Evolutionary conservation across 2,888 invertebrate genomes (phyloP), one percentile per base, ranked within the genome.

Genomic region (Orgyia antiqua): DNA sequence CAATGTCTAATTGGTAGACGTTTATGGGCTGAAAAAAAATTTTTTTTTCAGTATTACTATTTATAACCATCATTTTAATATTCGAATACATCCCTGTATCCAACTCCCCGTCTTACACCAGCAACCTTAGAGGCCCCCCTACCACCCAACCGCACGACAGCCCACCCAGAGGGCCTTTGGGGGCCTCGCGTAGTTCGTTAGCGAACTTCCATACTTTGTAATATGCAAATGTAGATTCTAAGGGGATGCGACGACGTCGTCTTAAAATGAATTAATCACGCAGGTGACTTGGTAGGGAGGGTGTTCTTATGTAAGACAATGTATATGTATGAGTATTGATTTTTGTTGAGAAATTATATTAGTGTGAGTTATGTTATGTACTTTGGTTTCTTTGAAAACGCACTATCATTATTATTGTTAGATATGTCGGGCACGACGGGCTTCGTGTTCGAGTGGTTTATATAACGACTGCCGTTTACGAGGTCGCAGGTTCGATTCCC

Each of bases 211-310:
- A 84, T 84, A 86, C 84, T 86, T 86, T 84, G 84, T 84, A 84
- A 84, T 84, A 86, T 86, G 84, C 83, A 83, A 86, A 86, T 86
- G 82, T 77, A 57, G 62, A 59, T 64, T 70, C 75, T 75, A 67
- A 70, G 71, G 75, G 78, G 76, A 65, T 63, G 64, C 58, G 64
- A 65, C 59, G 70, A 51, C 63, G 71, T 58, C 79, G 71, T 83
- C 84, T 86, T 86, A 84, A 84, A 86, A 86, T 86, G 84, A 84
- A 86, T 83, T 84, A 83, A 84, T 82, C 80, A 78, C 80, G 64
- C 80, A 83, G 84, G 83, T 83, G 74, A 71, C 71, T 71, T 42
- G 38, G 20, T 15, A 32, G 53, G 41, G 39, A 21, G 36, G 43
- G 37, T 28, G 13, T 13, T 45, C 45, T 46, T 45, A 46, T 39